Conservation (phyloP, 2,888 invertebrate genomes). For the Cryptophagus acutangulus region DNA sequence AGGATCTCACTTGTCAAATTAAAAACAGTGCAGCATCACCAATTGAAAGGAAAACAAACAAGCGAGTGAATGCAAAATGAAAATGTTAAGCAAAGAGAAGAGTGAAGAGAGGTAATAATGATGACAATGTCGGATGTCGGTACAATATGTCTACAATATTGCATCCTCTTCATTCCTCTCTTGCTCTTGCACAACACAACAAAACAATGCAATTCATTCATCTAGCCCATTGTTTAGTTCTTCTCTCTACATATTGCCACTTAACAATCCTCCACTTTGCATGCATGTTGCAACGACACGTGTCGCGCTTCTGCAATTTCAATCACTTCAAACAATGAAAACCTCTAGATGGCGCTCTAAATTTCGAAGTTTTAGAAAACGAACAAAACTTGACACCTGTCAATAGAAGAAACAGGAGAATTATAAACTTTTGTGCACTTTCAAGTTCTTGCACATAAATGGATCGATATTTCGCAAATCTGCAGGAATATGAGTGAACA, state of each 20-base stretch:
- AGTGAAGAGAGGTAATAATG: constrained; percentile 17
- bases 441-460: too few relatives aligned
- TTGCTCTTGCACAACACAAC: too few relatives aligned
- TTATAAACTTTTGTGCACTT: too few relatives aligned
- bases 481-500: too few relatives aligned
- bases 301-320: too few relatives aligned
- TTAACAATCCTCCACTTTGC: constrained; percentile 38
- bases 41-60: constrained; percentile 24
- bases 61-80: constrained; percentile 29
- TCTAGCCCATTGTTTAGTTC: constrained; percentile 36
- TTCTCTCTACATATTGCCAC: constrained; percentile 42
- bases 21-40: constrained; percentile 12
- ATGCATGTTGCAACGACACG: too few relatives aligned
- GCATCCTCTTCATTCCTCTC: constrained; percentile 36
- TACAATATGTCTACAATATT: constrained; percentile 37
- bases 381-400: too few relatives aligned
- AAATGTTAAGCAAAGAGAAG: constrained; percentile 27
- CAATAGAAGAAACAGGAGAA: too few relatives aligned
- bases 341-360: too few relatives aligned
- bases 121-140: constrained; percentile 32
- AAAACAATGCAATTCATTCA: constrained; percentile 36
- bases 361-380: too few relatives aligned
- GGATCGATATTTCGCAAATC: too few relatives aligned
- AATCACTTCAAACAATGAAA: too few relatives aligned
- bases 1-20: background rate